phyloP scores from a whole-genome alignment of 2,113 vertebrate genomes.

The Furnarius figulus region DNA sequence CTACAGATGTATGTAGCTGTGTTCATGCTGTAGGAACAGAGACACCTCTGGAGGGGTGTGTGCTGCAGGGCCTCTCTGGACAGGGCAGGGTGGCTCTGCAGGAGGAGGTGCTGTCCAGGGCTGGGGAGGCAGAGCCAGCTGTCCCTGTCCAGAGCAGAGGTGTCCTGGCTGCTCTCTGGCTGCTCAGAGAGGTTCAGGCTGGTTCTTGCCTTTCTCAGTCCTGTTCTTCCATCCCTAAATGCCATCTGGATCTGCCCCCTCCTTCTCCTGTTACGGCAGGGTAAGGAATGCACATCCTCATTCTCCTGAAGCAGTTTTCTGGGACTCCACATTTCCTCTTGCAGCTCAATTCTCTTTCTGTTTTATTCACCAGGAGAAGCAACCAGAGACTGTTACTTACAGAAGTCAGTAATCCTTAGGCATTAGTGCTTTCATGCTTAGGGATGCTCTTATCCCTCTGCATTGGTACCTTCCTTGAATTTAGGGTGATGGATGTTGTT shows the following conservation, averaged over 20 bases:
- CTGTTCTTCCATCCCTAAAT: background rate
- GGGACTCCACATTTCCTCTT: background rate
- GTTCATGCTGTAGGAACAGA: background rate
- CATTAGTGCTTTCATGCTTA: background rate
- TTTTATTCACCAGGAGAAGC: background rate
- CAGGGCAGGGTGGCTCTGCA: background rate
- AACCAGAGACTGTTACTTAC: background rate
- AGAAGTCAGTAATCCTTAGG: background rate
- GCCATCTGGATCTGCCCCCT: background rate
- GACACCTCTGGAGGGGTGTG: rapidly evolving
- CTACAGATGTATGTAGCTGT: rapidly evolving
- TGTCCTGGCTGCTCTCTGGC: background rate
- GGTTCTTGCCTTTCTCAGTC: background rate
- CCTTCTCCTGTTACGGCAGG: background rate
- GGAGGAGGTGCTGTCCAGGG: background rate
- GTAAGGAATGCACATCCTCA: background rate
- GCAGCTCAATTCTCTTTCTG: background rate
- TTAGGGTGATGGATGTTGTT: background rate
- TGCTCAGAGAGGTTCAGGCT: background rate
- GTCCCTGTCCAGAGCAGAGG: background rate
- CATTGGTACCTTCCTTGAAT: background rate
- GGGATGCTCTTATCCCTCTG: background rate
- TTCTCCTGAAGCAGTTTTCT: background rate
- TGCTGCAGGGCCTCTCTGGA: rapidly evolving
- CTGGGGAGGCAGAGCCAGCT: background rate